Base-by-base conservation (phyloP, 2,113 vertebrate genomes). In the Cochlearius cochlearius region DNA sequence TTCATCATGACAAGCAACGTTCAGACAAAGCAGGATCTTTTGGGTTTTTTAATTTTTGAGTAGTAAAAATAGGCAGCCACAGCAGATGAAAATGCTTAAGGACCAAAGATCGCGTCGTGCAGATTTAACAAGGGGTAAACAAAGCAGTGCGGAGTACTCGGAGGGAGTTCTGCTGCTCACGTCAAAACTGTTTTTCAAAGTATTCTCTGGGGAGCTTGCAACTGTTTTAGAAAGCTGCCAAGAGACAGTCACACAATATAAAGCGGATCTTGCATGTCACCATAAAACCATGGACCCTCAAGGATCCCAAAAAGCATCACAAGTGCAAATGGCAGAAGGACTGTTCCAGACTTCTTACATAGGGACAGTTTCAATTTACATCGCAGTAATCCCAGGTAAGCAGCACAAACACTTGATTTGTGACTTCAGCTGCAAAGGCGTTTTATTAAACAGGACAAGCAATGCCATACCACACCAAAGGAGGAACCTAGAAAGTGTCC, bases 1-100 rank as follows among this genome's bases (percentile, higher is more conserved):
- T 93, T 94, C 50, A 68, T 77, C 69, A 41, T 11, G 66, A 89
- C 53, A 87, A 90, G 77, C 29, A 95, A 90, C n/a, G n/a, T 43
- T 58, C 36, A 26, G 49, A 95, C 49, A 85, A 91, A 95, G 78
- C 22, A 41, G 25, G 56, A 43, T 67, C 71, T 87, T 73, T 29
- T 45, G 18, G 22, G 19, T 0, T 26, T 74, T 84, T 82, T 45
- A 39, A 63, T 39, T 59, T 87, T 56, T 63, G 11, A 75, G 62
- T 34, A 56, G 41, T 63, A 91, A 82, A 92, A 94, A 86, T 43
- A 85, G 89, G 47, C 77, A 94, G 50, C 30, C 9, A 22, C 52
- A 84, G 56, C 53, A 88, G 74, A 88, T 11, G 10, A 73, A 94
- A 92, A 79, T 3, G 11, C 74, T 89, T 68, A 62, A 90, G 71